Evolutionary conservation across 2,113 vertebrate species (phyloP), one percentile per base, ranked within the genome.

Genomic region (Cygnus atratus): DNA sequence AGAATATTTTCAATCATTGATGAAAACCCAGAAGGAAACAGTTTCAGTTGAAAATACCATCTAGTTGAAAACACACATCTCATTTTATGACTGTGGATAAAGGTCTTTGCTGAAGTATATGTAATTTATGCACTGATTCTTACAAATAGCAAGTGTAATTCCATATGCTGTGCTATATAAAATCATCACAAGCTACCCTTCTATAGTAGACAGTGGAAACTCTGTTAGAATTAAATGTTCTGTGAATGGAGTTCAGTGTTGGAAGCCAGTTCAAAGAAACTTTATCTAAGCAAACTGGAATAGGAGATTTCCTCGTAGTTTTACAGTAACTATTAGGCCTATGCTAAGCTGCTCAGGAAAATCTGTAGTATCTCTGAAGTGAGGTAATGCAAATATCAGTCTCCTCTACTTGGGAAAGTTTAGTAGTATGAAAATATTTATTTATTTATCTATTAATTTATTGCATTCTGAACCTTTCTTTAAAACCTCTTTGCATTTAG

Each of bases 261-360:
- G 58, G 85, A 82, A 93, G 41, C 35, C 54, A 92, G 86, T 92
- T 96, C 94, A 96, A 96, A 97, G 92, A 88, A 63, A 46, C 73
- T 94, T 95, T 94, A 95, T 93, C 79, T 93, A 91, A 96, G 94
- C 91, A 87, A 92, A 94, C 21, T 88, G 84, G 87, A 95, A 92
- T 63, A 85, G 77, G 74, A 91, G 80, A 88, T 92, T 96, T 97
- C 90, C 88, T 88, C 88, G 76, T 55, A 97, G 70, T 81, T 95
- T 95, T 93, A 81, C 62, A 87, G 72, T 75, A 92, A 97, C 85
- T 93, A 85, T 72, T 76, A 85, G 31, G 48, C 39, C 84, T 48
- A 68, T 84, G 63, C 63, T 68, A 94, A 83, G 57, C 54, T 65
- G 43, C 79, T 91, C 67, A 70, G 63, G 33, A 73, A 93, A 95